Conservation (phyloP, 2,113 vertebrate species). For the Pelodiscus sinensis region DNA sequence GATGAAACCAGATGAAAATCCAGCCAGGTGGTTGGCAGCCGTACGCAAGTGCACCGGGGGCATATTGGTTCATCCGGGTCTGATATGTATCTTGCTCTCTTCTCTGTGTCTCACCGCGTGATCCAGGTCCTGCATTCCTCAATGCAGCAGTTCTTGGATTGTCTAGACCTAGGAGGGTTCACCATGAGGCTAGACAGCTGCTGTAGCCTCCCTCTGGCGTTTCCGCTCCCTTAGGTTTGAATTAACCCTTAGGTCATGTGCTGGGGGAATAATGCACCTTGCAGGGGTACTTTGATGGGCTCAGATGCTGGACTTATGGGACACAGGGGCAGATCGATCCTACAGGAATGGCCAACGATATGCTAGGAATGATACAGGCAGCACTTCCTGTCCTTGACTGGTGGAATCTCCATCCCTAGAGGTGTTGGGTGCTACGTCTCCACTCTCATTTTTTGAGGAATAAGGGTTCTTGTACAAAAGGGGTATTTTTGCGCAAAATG, state of each 20-base stretch:
- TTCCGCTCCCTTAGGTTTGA: neutral
- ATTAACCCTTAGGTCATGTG: neutral
- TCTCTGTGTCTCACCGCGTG: neutral
- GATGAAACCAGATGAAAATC: neutral
- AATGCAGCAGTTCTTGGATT: neutral
- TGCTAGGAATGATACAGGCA: fast-evolving
- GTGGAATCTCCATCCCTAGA: no score
- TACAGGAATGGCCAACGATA: neutral
- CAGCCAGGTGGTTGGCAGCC: neutral
- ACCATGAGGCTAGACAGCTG: neutral
- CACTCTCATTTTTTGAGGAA: no score
- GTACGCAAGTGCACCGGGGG: neutral
- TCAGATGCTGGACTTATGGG: neutral
- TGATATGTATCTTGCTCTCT: neutral
- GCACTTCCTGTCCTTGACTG: neutral
- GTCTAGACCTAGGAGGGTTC: neutral
- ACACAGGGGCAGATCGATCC: no score
- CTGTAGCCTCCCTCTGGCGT: neutral
- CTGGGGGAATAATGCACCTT: neutral
- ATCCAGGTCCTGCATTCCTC: neutral
- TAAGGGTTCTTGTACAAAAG: no score
- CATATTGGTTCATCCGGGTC: neutral
- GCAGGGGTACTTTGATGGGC: neutral
- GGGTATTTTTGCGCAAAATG: no score
- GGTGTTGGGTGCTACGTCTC: no score